phyloP scores from a whole-genome alignment of 2,113 vertebrate genomes.

The Pterocles orientalis region DNA sequence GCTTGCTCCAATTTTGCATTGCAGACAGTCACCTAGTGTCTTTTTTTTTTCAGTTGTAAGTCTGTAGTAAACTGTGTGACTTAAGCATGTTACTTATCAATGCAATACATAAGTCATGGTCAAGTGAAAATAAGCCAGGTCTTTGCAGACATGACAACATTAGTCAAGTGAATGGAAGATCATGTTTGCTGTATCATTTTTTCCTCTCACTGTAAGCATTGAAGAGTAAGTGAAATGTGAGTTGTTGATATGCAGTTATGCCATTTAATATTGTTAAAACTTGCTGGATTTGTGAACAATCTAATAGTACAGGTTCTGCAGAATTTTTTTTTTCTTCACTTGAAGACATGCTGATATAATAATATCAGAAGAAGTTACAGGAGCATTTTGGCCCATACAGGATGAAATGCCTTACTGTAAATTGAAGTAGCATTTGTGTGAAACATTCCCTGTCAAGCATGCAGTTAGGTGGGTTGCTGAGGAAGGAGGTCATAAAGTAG shows the following conservation, averaged over 20 bases:
- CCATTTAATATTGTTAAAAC: background rate
- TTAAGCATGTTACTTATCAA: background rate
- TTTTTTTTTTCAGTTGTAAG: background rate
- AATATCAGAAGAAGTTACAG: background rate
- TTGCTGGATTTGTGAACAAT: background rate
- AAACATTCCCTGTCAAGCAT: background rate
- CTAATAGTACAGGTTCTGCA: background rate
- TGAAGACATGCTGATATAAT: background rate
- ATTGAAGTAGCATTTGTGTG: accelerated
- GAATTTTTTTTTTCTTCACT: background rate
- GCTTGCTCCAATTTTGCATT: background rate
- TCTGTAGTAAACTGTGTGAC: background rate
- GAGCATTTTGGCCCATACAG: background rate
- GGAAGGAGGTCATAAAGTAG: background rate
- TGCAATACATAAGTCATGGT: background rate
- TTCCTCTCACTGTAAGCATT: background rate
- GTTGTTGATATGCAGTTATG: background rate
- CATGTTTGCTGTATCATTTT: background rate
- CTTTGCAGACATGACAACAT: background rate
- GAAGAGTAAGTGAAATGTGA: background rate
- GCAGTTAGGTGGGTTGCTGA: background rate
- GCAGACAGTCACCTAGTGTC: background rate
- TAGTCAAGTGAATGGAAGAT: background rate
- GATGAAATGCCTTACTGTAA: background rate
- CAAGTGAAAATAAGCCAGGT: background rate